Evolutionary conservation across 2,113 vertebrate species (phyloP).

Genomic region (Apaloderma vittatum): DNA sequence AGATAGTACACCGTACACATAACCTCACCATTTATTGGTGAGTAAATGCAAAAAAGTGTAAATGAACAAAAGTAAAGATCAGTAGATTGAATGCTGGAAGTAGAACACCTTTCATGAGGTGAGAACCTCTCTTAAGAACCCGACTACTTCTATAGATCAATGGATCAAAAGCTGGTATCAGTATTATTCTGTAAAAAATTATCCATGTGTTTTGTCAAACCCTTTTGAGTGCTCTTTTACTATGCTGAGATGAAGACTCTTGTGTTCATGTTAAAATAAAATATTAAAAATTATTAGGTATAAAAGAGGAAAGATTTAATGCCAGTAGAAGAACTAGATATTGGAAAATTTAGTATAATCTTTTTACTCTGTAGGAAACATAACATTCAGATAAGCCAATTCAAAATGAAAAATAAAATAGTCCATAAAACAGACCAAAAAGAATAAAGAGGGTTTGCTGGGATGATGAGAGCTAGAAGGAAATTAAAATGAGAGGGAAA

Average conservation of each 20-base stretch:
- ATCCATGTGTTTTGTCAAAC: neutral
- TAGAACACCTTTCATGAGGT: neutral
- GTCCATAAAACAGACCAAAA: neutral
- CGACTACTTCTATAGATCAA: neutral
- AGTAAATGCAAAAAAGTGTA: neutral
- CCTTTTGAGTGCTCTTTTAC: neutral
- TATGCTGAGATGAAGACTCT: neutral
- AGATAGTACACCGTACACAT: neutral
- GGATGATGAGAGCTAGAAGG: neutral
- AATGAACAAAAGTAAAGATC: neutral
- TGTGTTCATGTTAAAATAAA: neutral
- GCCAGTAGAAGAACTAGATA: neutral
- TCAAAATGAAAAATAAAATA: neutral
- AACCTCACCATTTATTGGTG: neutral
- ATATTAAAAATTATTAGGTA: neutral
- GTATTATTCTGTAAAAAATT: neutral
- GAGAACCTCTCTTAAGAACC: neutral
- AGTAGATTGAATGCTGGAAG: neutral
- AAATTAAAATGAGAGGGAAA: neutral
- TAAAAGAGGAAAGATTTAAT: neutral
- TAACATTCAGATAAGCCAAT: neutral
- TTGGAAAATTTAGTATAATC: neutral
- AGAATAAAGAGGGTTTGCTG: neutral
- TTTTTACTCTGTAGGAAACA: neutral
- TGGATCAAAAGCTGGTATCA: neutral